Base-by-base conservation (phyloP, 1,140 invertebrate species). In the Bacillus rossius region DNA sequence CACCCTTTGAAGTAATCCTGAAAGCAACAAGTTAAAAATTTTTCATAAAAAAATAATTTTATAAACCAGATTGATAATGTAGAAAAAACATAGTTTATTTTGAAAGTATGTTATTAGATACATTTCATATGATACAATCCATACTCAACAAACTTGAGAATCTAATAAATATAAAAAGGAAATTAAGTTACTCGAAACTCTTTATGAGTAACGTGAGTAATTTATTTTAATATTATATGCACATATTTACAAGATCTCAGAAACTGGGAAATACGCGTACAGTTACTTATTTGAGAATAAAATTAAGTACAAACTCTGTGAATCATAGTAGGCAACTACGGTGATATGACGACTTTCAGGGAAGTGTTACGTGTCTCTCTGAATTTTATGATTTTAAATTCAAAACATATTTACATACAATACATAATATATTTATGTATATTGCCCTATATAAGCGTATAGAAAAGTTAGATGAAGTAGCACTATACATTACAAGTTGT, bases 371-470 rank as follows among this genome's bases (percentile, higher is more conserved):
- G 22, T n/a, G 14, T 22, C 26, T 19, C 16, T 22, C 29, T 19
- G 19, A 48, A 13, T 48, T 48, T 48, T 48, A 48, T 19, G 25
- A 25, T 20, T 48, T 13, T 22, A 10, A 2, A 29, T 26, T 29
- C 23, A 50, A 29, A 50, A 29, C 37, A 29, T 8, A 48, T 26
- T 29, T 50, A 50, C 29, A 34, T 34, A 34, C 4, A 34, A 7
- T 34, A 34, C 29, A 34, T 10, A 34, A 34, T 34, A 34, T 34
- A 34, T 34, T 34, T 50, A 29, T 29, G 23, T 50, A 50, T 50
- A 50, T 50, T 50, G 48, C 48, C 48, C 48, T 50, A 50, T 50
- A n/a, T 29, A 50, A 50, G 48, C 25, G 48, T 50, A 50, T 50
- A 50, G 48, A 50, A 29, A 48, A 29, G 37, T 29, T 25, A 29